Evolutionary conservation across 2,797 vertebrate genomes (phyloP).

Genomic region (Xiphophorus birchmanni): DNA sequence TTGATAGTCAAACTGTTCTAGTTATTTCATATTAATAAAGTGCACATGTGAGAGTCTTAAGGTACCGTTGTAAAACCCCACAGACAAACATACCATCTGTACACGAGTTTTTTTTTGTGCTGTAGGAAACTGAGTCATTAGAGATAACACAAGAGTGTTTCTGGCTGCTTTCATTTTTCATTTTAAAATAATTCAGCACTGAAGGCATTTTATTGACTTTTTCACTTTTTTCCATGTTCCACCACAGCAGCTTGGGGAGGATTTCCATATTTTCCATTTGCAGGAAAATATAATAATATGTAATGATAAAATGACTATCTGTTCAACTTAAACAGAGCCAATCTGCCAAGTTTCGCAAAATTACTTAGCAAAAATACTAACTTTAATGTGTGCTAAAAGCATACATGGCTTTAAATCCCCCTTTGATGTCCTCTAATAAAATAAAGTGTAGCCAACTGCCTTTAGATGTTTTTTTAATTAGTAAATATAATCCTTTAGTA

Average conservation of each 20-base stretch:
- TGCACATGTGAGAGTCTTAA: background rate
- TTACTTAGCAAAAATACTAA: background rate
- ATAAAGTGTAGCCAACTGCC: background rate
- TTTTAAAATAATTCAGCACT: constrained; percentile 33
- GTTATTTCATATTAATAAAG: background rate
- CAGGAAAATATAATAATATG: constrained; percentile 5
- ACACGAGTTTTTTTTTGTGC: constrained; percentile 15
- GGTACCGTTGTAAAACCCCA: constrained; percentile 5
- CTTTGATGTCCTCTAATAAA: background rate
- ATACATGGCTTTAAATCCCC: background rate
- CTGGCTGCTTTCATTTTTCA: constrained; percentile 40
- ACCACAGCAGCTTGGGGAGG: constrained; percentile 3
- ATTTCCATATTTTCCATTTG: constrained; percentile 17
- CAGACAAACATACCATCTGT: constrained; percentile 9
- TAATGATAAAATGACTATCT: background rate
- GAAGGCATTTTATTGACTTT: constrained; percentile 19
- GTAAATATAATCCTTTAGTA: background rate
- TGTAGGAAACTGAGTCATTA: constrained; percentile 10
- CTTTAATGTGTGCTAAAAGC: background rate
- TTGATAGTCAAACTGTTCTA: background rate
- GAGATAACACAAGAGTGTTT: constrained; percentile 24
- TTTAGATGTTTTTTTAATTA: background rate
- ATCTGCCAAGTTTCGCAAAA: background rate
- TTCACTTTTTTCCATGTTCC: constrained; percentile 28
- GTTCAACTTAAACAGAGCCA: background rate